Evolutionary conservation across 2,797 vertebrate species (phyloP), one percentile per base, ranked within the genome.

Genomic region (Gouania willdenowi): DNA sequence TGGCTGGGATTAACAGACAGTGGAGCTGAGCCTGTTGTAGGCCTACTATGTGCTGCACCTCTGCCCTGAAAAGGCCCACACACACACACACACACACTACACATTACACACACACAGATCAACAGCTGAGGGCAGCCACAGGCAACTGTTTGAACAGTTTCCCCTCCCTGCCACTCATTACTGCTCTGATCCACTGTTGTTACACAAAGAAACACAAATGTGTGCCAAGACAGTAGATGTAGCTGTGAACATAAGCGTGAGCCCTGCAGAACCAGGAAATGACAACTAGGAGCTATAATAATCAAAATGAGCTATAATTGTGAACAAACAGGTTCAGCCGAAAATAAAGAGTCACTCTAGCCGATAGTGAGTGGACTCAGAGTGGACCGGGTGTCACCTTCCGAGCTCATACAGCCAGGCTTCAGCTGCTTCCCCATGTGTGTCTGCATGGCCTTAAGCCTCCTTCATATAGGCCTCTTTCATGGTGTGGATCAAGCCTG

Each of bases 91-190:
- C 62, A 18, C 61, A 26, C n/a, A n/a, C n/a, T n/a, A n/a, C n/a
- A n/a, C n/a, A n/a, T n/a, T n/a, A n/a, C n/a, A n/a, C n/a, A n/a
- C 28, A 34, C 62, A 18, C 61, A 26, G 51, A 78, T 66, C 71
- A 75, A 78, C 75, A 84, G 78, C 75, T 83, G 79, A 78, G 50
- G 3, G 53, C 54, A 47, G 50, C 46, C 60, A 44, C 33, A 8
- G 22, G 22, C 60, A 58, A 68, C 67, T 67, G 72, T 57, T 66
- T 24, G 29, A 8, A 43, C 46, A 41, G 41, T 64, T 37, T 29
- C 24, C 38, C 21, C 13, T 25, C 14, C 19, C 53, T 57, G 41
- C 26, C 34, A 4, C 31, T 37, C 34, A 20, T 7, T n/a, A n/a
- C 45, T 37, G 13, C 29, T 2, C 4, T 4, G 31, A 18, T 13